Evolutionary conservation across 53 echinoderm and acorn worm genomes (phyloP).

Genomic region (Stichopus horrens): DNA sequence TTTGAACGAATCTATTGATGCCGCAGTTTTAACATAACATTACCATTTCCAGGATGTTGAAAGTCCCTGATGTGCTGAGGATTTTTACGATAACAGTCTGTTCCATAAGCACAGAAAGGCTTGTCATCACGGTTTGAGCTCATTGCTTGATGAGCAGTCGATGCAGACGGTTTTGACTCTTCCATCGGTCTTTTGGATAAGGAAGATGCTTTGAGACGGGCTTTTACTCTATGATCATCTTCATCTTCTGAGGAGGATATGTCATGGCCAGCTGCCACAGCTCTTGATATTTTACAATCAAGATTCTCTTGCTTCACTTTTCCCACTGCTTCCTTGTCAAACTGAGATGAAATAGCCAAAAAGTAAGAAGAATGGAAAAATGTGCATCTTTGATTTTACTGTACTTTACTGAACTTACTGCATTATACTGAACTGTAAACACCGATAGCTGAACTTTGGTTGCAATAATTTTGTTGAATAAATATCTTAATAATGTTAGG

Average conservation of each 20-base stretch:
- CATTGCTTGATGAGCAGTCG: slow-evolving; percentile 9
- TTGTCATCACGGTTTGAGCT: slow-evolving; percentile 56
- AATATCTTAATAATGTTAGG: no score
- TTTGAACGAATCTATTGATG: no score
- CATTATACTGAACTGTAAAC: no score
- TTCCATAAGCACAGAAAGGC: slow-evolving; percentile 64
- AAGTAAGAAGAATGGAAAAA: no score
- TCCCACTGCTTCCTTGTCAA: slow-evolving; percentile 52
- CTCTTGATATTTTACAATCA: slow-evolving; percentile 52
- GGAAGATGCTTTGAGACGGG: not conserved
- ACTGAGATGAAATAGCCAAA: slow-evolving; percentile 3
- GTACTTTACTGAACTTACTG: no score
- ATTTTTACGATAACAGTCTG: slow-evolving; percentile 71
- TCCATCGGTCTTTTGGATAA: not conserved
- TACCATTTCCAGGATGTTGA: slow-evolving; percentile 43
- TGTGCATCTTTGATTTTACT: not conserved
- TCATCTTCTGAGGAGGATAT: slow-evolving; percentile 70
- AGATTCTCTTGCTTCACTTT: slow-evolving; percentile 43
- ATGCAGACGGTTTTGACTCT: not conserved
- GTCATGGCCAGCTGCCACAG: slow-evolving; percentile 59
- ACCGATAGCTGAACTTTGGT: no score
- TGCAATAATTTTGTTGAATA: no score
- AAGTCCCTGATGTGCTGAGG: slow-evolving; percentile 60
- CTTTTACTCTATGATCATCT: not conserved
- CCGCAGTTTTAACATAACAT: not conserved